Evolutionary conservation across 1,140 invertebrate genomes (phyloP).

Genomic region (Calycopis cecrops): DNA sequence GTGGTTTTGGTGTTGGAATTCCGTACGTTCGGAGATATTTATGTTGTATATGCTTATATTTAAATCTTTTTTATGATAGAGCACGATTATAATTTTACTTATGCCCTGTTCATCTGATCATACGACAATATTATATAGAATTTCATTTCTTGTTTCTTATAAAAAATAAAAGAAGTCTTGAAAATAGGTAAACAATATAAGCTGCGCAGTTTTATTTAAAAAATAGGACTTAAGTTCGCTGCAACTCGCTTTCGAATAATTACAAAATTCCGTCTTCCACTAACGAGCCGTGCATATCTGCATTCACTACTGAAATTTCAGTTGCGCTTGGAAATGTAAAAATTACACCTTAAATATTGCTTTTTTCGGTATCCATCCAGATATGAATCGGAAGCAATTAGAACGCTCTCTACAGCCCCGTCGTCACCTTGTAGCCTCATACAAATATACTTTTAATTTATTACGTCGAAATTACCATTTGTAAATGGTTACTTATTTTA

Average conservation of each 20-base stretch:
- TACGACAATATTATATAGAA: too few species aligned
- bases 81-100: too few species aligned
- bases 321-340: slow-evolving; percentile 18
- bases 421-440: neutral
- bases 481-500: too few species aligned
- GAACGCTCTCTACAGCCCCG: slow-evolving; percentile 2
- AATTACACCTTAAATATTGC: slow-evolving; percentile 17
- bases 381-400: slow-evolving; percentile 16
- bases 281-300: slow-evolving; percentile 45
- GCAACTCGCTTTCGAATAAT: slow-evolving; percentile 52
- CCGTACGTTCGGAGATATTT: too few species aligned
- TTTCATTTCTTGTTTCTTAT: too few species aligned
- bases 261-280: slow-evolving; percentile 48
- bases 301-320: slow-evolving; percentile 39
- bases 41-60: too few species aligned
- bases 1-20: too few species aligned
- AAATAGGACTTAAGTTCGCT: slow-evolving; percentile 16
- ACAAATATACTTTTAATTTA: neutral
- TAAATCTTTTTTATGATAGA: too few species aligned
- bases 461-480: neutral
- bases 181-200: too few species aligned
- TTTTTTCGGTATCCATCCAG: slow-evolving; percentile 8
- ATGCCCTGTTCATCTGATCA: too few species aligned
- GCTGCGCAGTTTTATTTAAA: neutral
- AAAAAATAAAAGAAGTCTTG: too few species aligned